Percentiles rank a stretch among this genome's conserved stretches.
Evolutionary conservation across 2,888 invertebrate genomes (phyloP).

Genomic region (Alentia gelatinosa): DNA sequence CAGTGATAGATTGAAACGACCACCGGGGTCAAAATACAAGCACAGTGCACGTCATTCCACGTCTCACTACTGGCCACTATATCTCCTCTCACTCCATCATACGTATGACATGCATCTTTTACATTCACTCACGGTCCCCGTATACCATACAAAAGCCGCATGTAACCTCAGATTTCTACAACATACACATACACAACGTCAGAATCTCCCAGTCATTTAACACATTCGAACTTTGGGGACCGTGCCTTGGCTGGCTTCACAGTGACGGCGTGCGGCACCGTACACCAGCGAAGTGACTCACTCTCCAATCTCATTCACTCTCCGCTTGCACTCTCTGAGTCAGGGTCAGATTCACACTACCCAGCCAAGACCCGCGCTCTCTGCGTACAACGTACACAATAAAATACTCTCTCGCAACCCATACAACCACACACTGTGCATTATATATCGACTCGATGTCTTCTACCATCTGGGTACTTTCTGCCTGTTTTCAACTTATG

Average conservation of each 20-base stretch:
- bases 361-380: neutral
- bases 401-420: neutral
- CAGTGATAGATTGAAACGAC: too few relatives aligned
- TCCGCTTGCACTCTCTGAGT: neutral
- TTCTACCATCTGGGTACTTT: neutral
- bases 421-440: neutral
- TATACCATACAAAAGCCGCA: neutral
- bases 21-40: too few relatives aligned
- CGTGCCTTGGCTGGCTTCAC: neutral
- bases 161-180: neutral
- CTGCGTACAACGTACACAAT: neutral
- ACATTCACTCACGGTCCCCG: neutral
- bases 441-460: neutral
- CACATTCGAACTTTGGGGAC: neutral
- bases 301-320: neutral
- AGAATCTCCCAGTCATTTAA: neutral
- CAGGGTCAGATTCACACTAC: neutral
- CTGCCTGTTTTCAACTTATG: neutral
- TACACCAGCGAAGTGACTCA: constrained; percentile 7
- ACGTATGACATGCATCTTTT: too few relatives aligned
- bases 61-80: too few relatives aligned
- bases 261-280: constrained; percentile 3
- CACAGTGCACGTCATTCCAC: too few relatives aligned
- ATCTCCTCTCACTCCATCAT: too few relatives aligned
- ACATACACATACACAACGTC: neutral